phyloP scores from a whole-genome alignment of 2,888 invertebrate species.

The Zaprionus obscuricornis region DNA sequence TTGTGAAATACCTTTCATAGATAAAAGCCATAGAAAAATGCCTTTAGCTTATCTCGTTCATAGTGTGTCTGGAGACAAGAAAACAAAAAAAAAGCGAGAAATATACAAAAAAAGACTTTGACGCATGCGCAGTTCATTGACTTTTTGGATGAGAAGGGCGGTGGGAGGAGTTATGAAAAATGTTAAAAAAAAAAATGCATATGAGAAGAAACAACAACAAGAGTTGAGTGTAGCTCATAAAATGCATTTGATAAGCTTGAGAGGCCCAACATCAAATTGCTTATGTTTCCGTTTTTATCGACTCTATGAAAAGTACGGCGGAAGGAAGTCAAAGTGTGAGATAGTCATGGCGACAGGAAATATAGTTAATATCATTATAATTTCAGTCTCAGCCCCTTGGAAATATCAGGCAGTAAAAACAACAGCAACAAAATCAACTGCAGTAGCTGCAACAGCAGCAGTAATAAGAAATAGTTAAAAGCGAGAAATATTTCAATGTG shows the following conservation, averaged over 20 bases:
- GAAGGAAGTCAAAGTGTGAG: conserved; percentile 71
- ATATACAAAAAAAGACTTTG: conserved; percentile 14
- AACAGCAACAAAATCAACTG: conserved; percentile 2
- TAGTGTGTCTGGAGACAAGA: conserved; percentile 40
- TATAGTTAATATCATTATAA: conserved; percentile 75
- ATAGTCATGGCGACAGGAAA: conserved; percentile 61
- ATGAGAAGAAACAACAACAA: conserved; percentile 42
- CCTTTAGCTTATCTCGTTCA: conserved; percentile 61
- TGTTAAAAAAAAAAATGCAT: conserved; percentile 55
- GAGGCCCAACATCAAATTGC: conserved; percentile 39
- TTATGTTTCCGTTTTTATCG: conserved; percentile 69
- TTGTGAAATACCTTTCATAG: conserved; percentile 57
- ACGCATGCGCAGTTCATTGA: conserved; percentile 71
- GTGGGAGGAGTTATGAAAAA: conserved; percentile 23
- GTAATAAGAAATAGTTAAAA: no score
- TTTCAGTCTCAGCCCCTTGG: conserved; percentile 40
- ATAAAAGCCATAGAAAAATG: conserved; percentile 48
- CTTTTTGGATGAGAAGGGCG: conserved; percentile 20
- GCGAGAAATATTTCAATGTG: conserved; percentile 38
- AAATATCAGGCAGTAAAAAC: no score
- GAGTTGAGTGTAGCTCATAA: conserved; percentile 26
- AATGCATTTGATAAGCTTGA: conserved; percentile 75
- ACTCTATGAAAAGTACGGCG: conserved; percentile 52
- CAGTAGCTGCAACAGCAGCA: no score
- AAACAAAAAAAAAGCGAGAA: conserved; percentile 19